phyloP scores from a whole-genome alignment of 2,888 invertebrate genomes.

The Microplitis deprimator region DNA sequence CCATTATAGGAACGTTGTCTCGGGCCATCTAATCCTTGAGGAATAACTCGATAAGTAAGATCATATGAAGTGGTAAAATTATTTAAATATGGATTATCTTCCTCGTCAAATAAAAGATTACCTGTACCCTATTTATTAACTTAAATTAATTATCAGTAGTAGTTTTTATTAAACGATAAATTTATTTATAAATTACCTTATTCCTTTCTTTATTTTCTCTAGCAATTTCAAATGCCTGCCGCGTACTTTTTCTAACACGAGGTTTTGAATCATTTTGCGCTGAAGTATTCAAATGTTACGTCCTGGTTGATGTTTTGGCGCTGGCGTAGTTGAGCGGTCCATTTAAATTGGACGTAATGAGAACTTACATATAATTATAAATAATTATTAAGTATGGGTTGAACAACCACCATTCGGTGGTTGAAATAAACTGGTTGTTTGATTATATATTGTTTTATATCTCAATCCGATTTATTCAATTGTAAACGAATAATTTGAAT shows the following conservation, averaged over 20 bases:
- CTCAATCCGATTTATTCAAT: too few species aligned
- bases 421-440: too few species aligned
- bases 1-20: constrained; percentile 70
- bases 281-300: constrained; percentile 49
- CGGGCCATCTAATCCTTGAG: constrained; percentile 73
- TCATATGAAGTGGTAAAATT: constrained; percentile 74
- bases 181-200: constrained; percentile 39
- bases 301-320: too few species aligned
- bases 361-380: too few species aligned
- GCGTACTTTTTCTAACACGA: constrained; percentile 32
- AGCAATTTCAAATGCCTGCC: constrained; percentile 30
- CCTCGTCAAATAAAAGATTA: constrained; percentile 16
- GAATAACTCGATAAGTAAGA: constrained; percentile 74
- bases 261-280: constrained; percentile 46
- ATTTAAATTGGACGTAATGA: too few species aligned
- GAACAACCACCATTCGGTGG: too few species aligned
- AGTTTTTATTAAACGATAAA: background rate
- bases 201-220: constrained; percentile 45
- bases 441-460: too few species aligned
- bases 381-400: too few species aligned
- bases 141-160: too few species aligned
- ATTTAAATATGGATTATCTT: constrained; percentile 71
- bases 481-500: too few species aligned
- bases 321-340: too few species aligned
- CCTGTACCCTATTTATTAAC: constrained; percentile 1